Evolutionary conservation across 2,797 vertebrate species (phyloP).

Genomic region (Pitangus sulphuratus): DNA sequence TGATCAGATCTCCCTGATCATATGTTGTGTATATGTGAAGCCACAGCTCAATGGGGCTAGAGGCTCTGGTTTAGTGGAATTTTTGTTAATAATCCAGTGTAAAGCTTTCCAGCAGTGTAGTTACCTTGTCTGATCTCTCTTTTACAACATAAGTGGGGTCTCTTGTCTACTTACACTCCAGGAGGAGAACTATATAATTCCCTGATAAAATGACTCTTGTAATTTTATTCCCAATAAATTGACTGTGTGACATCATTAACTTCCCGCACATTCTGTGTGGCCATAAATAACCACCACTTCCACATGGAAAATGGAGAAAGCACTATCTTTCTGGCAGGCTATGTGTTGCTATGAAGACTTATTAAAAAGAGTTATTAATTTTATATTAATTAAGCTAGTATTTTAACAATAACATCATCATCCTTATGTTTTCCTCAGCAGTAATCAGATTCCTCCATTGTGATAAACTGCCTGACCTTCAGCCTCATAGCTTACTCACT

Average conservation of each 20-base stretch:
- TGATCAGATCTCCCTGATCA: background rate
- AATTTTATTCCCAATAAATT: slow-evolving; percentile 60
- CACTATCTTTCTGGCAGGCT: background rate
- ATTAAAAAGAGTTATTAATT: slow-evolving; percentile 40
- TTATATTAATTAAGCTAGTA: slow-evolving; percentile 59
- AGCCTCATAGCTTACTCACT: slow-evolving; percentile 55
- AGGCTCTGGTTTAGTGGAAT: background rate
- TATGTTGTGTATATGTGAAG: background rate
- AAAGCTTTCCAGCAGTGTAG: slow-evolving; percentile 7
- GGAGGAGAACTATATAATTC: slow-evolving; percentile 20
- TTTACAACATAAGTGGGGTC: background rate
- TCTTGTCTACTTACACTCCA: background rate
- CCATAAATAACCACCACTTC: slow-evolving; percentile 22
- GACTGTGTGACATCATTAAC: slow-evolving; percentile 52
- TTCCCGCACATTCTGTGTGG: slow-evolving; percentile 4
- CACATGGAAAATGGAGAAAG: background rate
- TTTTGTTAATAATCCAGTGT: background rate
- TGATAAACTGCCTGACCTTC: slow-evolving; percentile 63
- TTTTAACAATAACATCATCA: slow-evolving; percentile 51
- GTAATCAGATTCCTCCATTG: slow-evolving; percentile 57
- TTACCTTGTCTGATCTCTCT: slow-evolving; percentile 22
- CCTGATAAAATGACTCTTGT: slow-evolving; percentile 35
- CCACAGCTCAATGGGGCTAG: background rate
- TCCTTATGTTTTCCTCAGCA: slow-evolving; percentile 50
- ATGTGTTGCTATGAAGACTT: background rate